These are phyloP conservation scores for Mechanitis messenoides DNA, from an alignment of 2,888 invertebrate genomes.

Conservation along the genomic window DNA sequence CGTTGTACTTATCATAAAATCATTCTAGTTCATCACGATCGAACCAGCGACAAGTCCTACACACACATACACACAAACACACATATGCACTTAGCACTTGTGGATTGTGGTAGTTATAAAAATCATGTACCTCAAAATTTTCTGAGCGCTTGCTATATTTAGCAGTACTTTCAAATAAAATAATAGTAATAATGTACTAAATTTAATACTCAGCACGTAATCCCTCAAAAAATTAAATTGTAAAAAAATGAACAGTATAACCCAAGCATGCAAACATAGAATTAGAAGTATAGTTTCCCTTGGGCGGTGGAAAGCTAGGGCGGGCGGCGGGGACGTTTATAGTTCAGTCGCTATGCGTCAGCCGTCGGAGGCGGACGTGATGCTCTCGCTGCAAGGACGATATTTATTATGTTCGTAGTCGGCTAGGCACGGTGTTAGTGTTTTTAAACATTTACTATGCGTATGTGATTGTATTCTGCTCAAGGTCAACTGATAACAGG, in stretches of 20 bases:
- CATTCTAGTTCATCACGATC: too few relatives aligned
- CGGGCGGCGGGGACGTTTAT: conserved; percentile 53
- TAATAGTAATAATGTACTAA: too few relatives aligned
- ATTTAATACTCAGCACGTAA: too few relatives aligned
- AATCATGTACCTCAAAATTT: too few relatives aligned
- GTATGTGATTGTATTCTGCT: conserved; percentile 17
- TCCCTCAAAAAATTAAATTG: neutral
- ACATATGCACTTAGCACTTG: too few relatives aligned
- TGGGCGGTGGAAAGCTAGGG: conserved; percentile 65
- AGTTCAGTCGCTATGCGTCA: conserved; percentile 56
- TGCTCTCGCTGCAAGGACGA: conserved; percentile 9
- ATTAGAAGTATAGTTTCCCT: conserved; percentile 45
- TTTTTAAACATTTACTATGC: conserved; percentile 14
- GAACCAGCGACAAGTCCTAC: too few relatives aligned
- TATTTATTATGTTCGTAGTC: conserved; percentile 14
- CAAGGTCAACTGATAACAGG: conserved; percentile 16
- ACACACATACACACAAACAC: too few relatives aligned
- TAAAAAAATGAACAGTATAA: neutral
- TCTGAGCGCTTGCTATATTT: too few relatives aligned
- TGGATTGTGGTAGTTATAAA: too few relatives aligned
- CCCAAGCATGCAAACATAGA: conserved; percentile 6
- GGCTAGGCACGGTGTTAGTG: conserved; percentile 15
- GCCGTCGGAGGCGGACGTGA: conserved; percentile 44
- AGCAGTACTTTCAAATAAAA: too few relatives aligned
- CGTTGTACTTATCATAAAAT: too few relatives aligned